Evolutionary conservation across 2,888 invertebrate species (phyloP).

Genomic region (Cecidostiba fungosa): DNA sequence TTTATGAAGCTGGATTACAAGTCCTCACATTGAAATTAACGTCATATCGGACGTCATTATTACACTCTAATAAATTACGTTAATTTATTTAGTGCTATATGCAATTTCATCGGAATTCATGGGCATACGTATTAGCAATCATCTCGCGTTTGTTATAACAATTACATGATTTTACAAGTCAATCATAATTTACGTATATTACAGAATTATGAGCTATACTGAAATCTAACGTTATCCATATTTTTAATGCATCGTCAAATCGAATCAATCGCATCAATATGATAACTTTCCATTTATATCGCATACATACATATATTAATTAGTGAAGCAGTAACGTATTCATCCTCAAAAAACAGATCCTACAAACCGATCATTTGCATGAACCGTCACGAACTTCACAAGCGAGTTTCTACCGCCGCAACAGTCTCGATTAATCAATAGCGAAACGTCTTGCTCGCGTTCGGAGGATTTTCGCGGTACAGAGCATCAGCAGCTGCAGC

Average conservation of each 20-base stretch:
- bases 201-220: neutral
- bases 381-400: neutral
- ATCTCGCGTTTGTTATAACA: neutral
- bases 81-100: neutral
- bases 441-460: neutral
- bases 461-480: neutral
- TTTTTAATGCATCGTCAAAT: neutral
- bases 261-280: neutral
- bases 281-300: neutral
- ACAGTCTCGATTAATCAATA: constrained; percentile 36
- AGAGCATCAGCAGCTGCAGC: neutral
- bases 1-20: neutral
- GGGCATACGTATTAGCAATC: neutral
- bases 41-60: neutral
- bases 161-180: neutral
- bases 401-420: neutral
- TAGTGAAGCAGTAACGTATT: too few relatives aligned
- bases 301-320: too few relatives aligned
- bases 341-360: neutral
- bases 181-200: neutral
- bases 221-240: neutral
- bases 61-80: neutral
- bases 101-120: neutral
- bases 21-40: neutral
- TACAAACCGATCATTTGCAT: neutral